phyloP scores from a whole-genome alignment of 2,113 vertebrate genomes.

The Accipiter cooperii region DNA sequence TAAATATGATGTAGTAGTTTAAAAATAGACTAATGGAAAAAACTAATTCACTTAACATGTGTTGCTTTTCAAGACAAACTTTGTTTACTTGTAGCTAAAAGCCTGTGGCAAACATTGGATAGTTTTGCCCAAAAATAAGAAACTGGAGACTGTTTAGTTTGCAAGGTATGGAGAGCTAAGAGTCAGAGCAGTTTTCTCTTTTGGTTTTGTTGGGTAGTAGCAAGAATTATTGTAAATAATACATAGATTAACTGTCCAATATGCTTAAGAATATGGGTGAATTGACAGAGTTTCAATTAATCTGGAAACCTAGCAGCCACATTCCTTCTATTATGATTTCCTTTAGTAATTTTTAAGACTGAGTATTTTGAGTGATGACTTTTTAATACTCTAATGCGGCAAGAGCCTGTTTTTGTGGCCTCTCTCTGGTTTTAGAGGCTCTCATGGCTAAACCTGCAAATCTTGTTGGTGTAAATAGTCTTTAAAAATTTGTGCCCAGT shows the following conservation, averaged over 20 bases:
- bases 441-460: not conserved
- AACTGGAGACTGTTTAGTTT: not conserved
- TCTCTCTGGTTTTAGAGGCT: not conserved
- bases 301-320: not conserved
- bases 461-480: slow-evolving; percentile 31
- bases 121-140: not conserved
- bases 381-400: slow-evolving; percentile 16
- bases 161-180: not conserved
- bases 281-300: not conserved
- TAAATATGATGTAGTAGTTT: slow-evolving; percentile 36
- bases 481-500: not conserved
- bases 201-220: not conserved
- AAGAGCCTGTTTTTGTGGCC: not conserved
- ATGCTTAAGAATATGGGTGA: not conserved
- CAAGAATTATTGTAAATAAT: slow-evolving; percentile 10
- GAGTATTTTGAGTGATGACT: not conserved
- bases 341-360: not conserved
- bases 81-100: slow-evolving; percentile 17
- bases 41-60: not conserved
- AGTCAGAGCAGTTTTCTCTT: not conserved
- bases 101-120: not conserved
- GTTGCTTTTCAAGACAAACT: slow-evolving; percentile 24
- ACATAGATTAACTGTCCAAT: not conserved
- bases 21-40: slow-evolving; percentile 39
- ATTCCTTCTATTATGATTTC: not conserved